These are phyloP conservation scores for Yponomeuta plumbellus DNA, from an alignment of 2,888 invertebrate species.

Conservation along the genomic window DNA sequence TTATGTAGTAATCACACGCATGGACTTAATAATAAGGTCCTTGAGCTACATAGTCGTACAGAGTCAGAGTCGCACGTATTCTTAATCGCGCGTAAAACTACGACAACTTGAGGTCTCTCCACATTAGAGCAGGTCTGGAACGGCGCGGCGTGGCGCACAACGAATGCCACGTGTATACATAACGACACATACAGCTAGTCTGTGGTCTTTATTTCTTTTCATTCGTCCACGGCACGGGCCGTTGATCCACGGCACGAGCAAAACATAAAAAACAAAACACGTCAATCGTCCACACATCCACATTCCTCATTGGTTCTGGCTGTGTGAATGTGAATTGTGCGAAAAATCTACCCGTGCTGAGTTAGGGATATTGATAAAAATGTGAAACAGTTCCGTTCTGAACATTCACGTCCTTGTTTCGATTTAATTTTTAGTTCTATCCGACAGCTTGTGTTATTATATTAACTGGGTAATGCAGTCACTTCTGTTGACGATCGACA, in stretches of 20 bases:
- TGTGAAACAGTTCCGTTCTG: neutral
- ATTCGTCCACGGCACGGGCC: neutral
- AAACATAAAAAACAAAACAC: neutral
- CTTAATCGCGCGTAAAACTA: too few species aligned
- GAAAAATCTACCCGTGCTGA: neutral
- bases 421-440: neutral
- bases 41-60: too few species aligned
- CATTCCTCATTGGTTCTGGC: neutral
- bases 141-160: too few species aligned
- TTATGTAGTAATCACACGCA: too few species aligned
- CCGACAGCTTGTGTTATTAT: neutral
- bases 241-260: too few species aligned
- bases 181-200: neutral
- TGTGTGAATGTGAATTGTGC: neutral
- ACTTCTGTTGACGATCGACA: conserved; percentile 38
- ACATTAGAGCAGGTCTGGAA: too few species aligned
- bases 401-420: neutral
- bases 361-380: neutral
- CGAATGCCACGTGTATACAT: too few species aligned
- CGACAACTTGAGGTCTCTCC: too few species aligned
- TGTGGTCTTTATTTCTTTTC: neutral
- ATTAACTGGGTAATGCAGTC: conserved; percentile 27
- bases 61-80: too few species aligned
- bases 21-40: too few species aligned
- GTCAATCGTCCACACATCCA: neutral